A percentile compares a stretch with the other conserved stretches of the same genome.
phyloP scores from a whole-genome alignment of 2,888 invertebrate species.

The Nymphalis urticae region DNA sequence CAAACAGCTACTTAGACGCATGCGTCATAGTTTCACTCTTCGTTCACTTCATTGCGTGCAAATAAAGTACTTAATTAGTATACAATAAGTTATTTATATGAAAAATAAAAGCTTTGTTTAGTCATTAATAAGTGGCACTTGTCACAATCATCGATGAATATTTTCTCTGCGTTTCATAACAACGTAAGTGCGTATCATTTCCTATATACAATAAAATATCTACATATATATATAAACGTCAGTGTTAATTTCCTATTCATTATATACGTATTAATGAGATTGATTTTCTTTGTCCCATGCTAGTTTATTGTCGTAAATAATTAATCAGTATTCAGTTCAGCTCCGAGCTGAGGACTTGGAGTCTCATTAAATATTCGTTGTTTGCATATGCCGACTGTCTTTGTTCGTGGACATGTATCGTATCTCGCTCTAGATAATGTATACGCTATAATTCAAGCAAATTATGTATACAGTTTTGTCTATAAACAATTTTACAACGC shows the following conservation, averaged over 20 bases:
- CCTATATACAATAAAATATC: slow-evolving; percentile 16
- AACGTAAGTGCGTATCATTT: slow-evolving; percentile 26
- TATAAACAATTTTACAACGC: neutral
- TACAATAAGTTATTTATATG: neutral
- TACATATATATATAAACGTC: slow-evolving; percentile 16
- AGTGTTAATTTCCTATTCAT: slow-evolving; percentile 48
- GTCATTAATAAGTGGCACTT: neutral
- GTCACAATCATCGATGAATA: neutral
- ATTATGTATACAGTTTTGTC: slow-evolving; percentile 6
- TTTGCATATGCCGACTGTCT: slow-evolving; percentile 59
- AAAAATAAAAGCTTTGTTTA: neutral
- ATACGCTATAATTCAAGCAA: slow-evolving; percentile 43
- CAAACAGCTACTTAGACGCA: neutral
- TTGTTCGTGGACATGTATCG: slow-evolving; percentile 59
- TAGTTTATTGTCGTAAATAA: slow-evolving; percentile 60
- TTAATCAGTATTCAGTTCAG: slow-evolving; percentile 72
- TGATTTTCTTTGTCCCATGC: slow-evolving; percentile 64
- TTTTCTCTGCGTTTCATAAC: slow-evolving; percentile 2
- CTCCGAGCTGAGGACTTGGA: slow-evolving; percentile 43
- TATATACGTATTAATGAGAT: slow-evolving; percentile 50
- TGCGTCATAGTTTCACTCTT: neutral
- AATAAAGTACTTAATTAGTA: neutral
- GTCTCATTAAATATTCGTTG: slow-evolving; percentile 68
- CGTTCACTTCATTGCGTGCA: neutral
- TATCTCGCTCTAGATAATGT: slow-evolving; percentile 57